Base-by-base conservation (phyloP, 2,797 vertebrate species). In the Lithobates sylvaticus region DNA sequence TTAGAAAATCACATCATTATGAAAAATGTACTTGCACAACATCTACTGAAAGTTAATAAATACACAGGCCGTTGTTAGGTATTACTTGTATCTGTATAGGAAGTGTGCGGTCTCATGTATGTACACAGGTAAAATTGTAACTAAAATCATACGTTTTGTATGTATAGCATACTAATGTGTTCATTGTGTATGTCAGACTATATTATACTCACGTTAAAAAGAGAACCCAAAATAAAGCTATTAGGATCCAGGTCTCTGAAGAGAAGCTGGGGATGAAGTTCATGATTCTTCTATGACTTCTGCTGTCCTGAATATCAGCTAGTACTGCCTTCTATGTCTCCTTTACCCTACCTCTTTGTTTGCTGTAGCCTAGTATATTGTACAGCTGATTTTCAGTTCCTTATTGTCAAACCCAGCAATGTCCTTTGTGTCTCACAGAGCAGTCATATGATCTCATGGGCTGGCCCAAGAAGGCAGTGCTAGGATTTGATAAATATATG, bases 161-260 rank as follows among this genome's bases (percentile, higher is more conserved):
- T 34, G 27, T 58, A 9, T 26, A 54, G 15, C 5, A 76, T 23
- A 61, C 3, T 50, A 16, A 15, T 58, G 4, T 7, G 5, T 39
- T 8, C 5, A 39, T 39, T 39, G 16, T 16, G 4, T 18, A 26
- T 29, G 3, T 34, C 16, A 70, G 16, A 39, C 21, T 67, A 78
- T 50, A 71, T 29, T 39, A 12, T 76, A 84, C 81, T 84, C 26
- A 84, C 73, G 76, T 26, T 36, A 84, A 84, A 12, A 84, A 18
- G 12, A 84, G 73, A 12, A 39, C 12, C 39, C 61, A 76, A 21
- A 84, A 47, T 54, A 44, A 3, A 68, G 29, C 61, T 42, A 76
- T 27, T 0, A 84, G 73, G 39, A 84, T 23, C 81, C 81, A 84
- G 21, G 81, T 84, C 73, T 42, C 74, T 50, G 64, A 27, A 50